Base-by-base conservation (phyloP, 2,797 vertebrate genomes). In the Cottoperca gobio region DNA sequence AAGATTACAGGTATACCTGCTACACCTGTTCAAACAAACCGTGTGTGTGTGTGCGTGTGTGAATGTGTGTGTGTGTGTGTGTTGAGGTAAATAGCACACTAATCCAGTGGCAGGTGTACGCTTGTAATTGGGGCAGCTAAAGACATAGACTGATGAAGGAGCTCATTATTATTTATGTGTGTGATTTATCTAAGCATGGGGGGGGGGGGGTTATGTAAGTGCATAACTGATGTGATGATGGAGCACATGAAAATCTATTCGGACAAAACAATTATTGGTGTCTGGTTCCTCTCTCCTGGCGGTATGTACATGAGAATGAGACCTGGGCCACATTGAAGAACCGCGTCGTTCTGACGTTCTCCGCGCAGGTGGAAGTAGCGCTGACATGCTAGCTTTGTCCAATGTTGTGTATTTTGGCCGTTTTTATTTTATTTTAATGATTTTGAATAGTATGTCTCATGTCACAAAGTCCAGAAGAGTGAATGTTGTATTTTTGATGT, bases 1-100 rank as follows among this genome's bases (percentile, higher is more conserved):
- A 90, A 91, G 89, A 91, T 91, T 86, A 89, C 89, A 92, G 89
- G 87, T 91, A 87, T 57, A 89, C 75, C 78, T 78, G 78, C 78
- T 79, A 59, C 88, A 93, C 87, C 89, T 92, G 91, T 90, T 87
- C 73, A 86, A 88, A 91, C 86, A 89, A 70, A 76, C 61, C 70
- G 10, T 35, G 39, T 35, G 28, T 33, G 12, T 33, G 42, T 52
- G 7, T 26, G 60, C 72, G 59, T 59, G 74, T 55, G 49, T 39
- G 39, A 54, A 55, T 43, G 76, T 70, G 26, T 62, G 65, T 45
- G 55, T 55, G 75, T 70, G 60, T 52, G 68, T 63, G 69, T 57
- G 58, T 42, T 40, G 58, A 66, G 28, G 33, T 46, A 74, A 85
- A 83, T 73, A 77, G 81, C 64, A 73, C 37, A 70, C 67, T 84